phyloP scores from a whole-genome alignment of 2,888 invertebrate species.

The Diaperis boleti region DNA sequence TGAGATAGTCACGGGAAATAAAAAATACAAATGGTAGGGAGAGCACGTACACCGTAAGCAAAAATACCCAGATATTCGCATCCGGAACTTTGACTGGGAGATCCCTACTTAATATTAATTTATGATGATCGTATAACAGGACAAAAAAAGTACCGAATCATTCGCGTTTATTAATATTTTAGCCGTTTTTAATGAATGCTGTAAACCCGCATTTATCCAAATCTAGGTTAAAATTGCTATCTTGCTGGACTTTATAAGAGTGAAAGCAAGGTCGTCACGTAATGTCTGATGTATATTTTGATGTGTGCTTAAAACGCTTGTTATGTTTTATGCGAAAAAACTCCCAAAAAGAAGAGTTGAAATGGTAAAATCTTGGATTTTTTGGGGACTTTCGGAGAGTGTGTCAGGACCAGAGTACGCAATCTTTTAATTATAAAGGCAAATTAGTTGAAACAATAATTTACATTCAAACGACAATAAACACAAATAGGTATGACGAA shows the following conservation, averaged over 20 bases:
- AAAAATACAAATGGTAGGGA: slow-evolving; percentile 36
- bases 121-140: too few relatives aligned
- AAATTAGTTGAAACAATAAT: not conserved
- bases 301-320: slow-evolving; percentile 14
- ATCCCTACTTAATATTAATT: slow-evolving; percentile 29
- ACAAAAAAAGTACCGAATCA: too few relatives aligned
- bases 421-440: not conserved
- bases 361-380: not conserved
- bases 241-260: slow-evolving; percentile 36
- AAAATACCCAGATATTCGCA: slow-evolving; percentile 35
- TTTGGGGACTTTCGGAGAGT: too few relatives aligned
- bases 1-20: slow-evolving; percentile 30
- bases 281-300: slow-evolving; percentile 21
- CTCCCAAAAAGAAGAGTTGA: not conserved
- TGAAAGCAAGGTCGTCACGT: slow-evolving; percentile 41
- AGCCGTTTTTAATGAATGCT: not conserved
- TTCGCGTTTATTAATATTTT: too few relatives aligned
- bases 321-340: slow-evolving; percentile 6
- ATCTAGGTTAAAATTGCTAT: slow-evolving; percentile 41
- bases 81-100: slow-evolving; percentile 35
- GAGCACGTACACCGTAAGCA: slow-evolving; percentile 30
- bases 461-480: not conserved
- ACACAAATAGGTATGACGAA: not conserved
- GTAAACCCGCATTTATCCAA: slow-evolving; percentile 15
- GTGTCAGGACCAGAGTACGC: not conserved